Base-by-base conservation (phyloP, 2,113 vertebrate species). In the Solea solea region DNA sequence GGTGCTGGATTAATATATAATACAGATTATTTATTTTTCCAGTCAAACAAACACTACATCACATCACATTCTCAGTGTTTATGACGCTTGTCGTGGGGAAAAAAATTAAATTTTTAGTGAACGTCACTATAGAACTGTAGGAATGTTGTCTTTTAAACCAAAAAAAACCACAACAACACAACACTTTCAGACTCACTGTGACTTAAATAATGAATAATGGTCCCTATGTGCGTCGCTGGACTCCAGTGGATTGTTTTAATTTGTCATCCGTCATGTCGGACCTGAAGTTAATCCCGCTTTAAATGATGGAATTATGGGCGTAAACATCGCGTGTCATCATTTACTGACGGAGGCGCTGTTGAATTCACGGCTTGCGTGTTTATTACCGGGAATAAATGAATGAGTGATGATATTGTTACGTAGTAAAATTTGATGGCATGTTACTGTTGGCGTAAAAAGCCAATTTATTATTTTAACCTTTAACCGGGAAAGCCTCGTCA, bases 21-120 rank as follows among this genome's bases (percentile, higher is more conserved):
- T 34, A 34, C 34, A 34, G 34, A 34, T 34, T 34, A 34, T 34
- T 34, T 34, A 34, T 34, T 34, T 34, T 34, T 2, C 21, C 12
- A 25, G 59, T 67, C 16, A 41, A 75, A 52, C 34, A 58, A 69
- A 73, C 21, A 25, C 34, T 49, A 3, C 34, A 40, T n/a, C 21
- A n/a, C 56, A 41, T 2, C 48, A 4, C 58, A 41, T 69, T 16
- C 57, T 64, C 56, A 41, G 52, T 63, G 46, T 64, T n/a, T 59
- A 69, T 39, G 14, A 57, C 10, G 9, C 34, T 9, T 13, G 13
- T 48, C 13, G 45, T 11, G 12, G 11, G 3, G 1, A 11, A 11
- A 46, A 44, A 63, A 71, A 63, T 7, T 61, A 25, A 10, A 63
- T n/a, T n/a, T n/a, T n/a, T n/a, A n/a, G n/a, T n/a, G n/a, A n/a